A percentile compares a stretch with the other conserved stretches of the same genome.
phyloP scores from a whole-genome alignment of 2,113 vertebrate species.

The Mystacornis crossleyi region DNA sequence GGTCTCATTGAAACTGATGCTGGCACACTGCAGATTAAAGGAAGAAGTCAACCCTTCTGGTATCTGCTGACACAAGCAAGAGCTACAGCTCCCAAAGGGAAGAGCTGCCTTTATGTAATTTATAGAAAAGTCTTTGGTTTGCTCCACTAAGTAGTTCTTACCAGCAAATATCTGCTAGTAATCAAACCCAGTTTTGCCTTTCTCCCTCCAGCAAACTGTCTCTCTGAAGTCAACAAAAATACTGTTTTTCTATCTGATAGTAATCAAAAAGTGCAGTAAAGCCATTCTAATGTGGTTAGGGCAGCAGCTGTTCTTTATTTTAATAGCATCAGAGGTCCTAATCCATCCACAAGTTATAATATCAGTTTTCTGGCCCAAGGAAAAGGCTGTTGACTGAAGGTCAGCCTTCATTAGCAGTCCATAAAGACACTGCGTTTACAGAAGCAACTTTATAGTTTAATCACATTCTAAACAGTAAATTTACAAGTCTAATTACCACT shows the following conservation, averaged over 20 bases:
- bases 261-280: constrained; percentile 52
- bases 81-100: background rate
- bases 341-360: constrained; percentile 34
- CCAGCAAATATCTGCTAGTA: background rate
- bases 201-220: background rate
- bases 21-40: background rate
- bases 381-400: constrained; percentile 39
- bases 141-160: background rate
- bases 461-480: background rate
- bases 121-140: background rate
- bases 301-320: constrained; percentile 60
- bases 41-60: background rate
- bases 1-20: background rate
- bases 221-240: background rate
- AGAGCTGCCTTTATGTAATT: background rate
- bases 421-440: background rate
- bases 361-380: constrained; percentile 56
- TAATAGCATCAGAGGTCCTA: constrained; percentile 41
- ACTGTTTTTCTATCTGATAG: constrained; percentile 25
- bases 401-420: background rate
- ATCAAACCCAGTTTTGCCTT: background rate
- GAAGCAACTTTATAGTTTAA: background rate
- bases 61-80: background rate
- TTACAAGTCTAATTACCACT: background rate
- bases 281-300: constrained; percentile 36